Evolutionary conservation across 2,797 vertebrate genomes (phyloP).

Genomic region (Chiropotes sagulatus): DNA sequence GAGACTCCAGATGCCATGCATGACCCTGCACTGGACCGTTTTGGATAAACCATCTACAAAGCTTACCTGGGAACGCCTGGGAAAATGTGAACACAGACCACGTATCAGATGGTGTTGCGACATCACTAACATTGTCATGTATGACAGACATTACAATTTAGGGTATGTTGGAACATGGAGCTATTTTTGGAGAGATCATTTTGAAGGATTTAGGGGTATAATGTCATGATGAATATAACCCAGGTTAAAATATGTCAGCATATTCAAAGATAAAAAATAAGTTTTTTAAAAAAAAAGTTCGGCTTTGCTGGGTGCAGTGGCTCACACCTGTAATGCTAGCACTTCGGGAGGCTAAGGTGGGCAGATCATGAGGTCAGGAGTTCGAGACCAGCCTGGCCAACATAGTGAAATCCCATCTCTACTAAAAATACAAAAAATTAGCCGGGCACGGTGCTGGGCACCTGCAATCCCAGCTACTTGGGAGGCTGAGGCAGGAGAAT

Average conservation of each 20-base stretch:
- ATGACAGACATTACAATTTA: not conserved
- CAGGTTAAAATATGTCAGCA: not conserved
- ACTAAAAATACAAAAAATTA: too few relatives aligned
- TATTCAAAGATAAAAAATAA: not conserved
- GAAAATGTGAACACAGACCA: not conserved
- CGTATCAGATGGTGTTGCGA: not conserved
- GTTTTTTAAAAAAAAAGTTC: too few relatives aligned
- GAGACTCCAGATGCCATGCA: not conserved
- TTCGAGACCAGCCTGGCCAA: too few relatives aligned
- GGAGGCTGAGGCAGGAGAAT: too few relatives aligned
- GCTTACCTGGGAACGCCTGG: too few relatives aligned
- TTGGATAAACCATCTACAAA: not conserved
- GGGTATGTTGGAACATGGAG: not conserved
- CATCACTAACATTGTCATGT: not conserved
- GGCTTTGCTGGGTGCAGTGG: too few relatives aligned
- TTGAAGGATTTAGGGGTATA: not conserved
- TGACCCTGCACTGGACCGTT: not conserved
- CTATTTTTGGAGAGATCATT: not conserved
- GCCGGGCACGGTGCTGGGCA: too few relatives aligned
- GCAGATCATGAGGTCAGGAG: too few relatives aligned
- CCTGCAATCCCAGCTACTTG: too few relatives aligned
- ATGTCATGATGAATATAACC: not conserved
- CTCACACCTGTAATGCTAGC: too few relatives aligned
- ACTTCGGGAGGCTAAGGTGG: too few relatives aligned
- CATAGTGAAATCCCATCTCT: too few relatives aligned